phyloP scores from a whole-genome alignment of 2,797 vertebrate species.

The Macropodus opercularis region DNA sequence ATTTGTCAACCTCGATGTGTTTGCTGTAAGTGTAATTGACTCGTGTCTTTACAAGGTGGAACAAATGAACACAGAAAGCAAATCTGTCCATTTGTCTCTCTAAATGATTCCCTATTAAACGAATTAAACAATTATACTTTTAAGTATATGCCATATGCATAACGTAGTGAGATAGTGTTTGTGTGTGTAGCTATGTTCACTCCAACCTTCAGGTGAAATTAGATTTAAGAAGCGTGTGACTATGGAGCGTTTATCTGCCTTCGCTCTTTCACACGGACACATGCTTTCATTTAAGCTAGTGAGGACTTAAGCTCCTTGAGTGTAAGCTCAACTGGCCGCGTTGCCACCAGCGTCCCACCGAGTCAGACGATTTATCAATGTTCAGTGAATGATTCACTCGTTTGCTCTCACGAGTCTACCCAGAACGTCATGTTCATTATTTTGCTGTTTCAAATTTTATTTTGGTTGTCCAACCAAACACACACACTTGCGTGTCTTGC shows the following conservation, averaged over 20 bases:
- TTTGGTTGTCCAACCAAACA: slow-evolving; percentile 9
- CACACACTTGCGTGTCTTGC: no score
- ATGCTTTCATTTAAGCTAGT: slow-evolving; percentile 57
- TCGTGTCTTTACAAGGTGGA: slow-evolving; percentile 53
- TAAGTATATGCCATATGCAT: no score
- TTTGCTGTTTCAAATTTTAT: slow-evolving; percentile 26
- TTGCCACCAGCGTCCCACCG: slow-evolving; percentile 43
- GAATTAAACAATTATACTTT: no score
- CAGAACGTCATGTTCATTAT: slow-evolving; percentile 13
- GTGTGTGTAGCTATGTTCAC: slow-evolving; percentile 16
- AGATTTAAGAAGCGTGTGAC: slow-evolving; percentile 43
- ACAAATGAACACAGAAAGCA: slow-evolving; percentile 51
- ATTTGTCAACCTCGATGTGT: slow-evolving; percentile 78
- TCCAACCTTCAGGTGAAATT: slow-evolving; percentile 41
- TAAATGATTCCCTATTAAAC: no score
- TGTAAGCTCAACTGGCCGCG: slow-evolving; percentile 54
- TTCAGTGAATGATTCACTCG: slow-evolving; percentile 48
- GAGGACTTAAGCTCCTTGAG: slow-evolving; percentile 59
- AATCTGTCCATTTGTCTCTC: slow-evolving; percentile 9
- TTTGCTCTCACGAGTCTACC: slow-evolving; percentile 15
- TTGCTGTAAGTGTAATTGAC: slow-evolving; percentile 73
- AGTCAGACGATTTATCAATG: slow-evolving; percentile 36
- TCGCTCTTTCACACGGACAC: slow-evolving; percentile 24
- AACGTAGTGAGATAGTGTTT: no score
- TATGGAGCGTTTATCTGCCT: slow-evolving; percentile 38